A percentile compares a stretch with the other conserved stretches of the same genome.
phyloP scores from a whole-genome alignment of 2,888 invertebrate genomes.

The Drosophila ezoana region DNA sequence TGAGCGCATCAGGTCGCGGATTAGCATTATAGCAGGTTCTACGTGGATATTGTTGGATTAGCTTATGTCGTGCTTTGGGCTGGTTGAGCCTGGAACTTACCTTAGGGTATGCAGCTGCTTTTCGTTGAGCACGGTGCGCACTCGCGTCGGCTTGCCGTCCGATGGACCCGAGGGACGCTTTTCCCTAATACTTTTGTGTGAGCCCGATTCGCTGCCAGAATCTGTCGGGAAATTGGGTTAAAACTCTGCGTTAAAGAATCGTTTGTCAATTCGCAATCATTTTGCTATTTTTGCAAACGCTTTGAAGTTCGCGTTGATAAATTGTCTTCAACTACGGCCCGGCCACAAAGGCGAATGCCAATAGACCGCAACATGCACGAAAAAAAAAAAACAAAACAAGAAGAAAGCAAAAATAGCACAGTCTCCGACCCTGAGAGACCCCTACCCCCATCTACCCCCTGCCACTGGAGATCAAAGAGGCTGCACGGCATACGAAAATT shows the following conservation, averaged over 20 bases:
- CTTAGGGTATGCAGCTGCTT: slow-evolving; percentile 98
- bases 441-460: neutral
- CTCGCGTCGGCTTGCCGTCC: slow-evolving; percentile 98
- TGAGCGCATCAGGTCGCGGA: slow-evolving; percentile 98
- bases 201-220: slow-evolving; percentile 96
- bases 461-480: slow-evolving; percentile 56
- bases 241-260: neutral
- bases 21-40: slow-evolving; percentile 98
- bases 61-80: neutral
- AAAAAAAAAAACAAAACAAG: neutral
- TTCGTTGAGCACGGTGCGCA: slow-evolving; percentile 99
- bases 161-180: slow-evolving; percentile 85
- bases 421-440: slow-evolving; percentile 1
- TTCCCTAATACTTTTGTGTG: slow-evolving; percentile 91
- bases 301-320: slow-evolving; percentile 64
- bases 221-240: slow-evolving; percentile 86
- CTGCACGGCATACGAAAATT: slow-evolving; percentile 9
- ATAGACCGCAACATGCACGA: slow-evolving; percentile 19
- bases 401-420: slow-evolving; percentile 59
- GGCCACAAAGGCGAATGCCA: slow-evolving; percentile 45
- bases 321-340: slow-evolving; percentile 31
- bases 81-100: slow-evolving; percentile 77
- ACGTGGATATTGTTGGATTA: neutral
- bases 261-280: slow-evolving; percentile 40
- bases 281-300: slow-evolving; percentile 55